Conservation (phyloP, 1,140 invertebrate genomes). For the Brachionus paranguensis region DNA sequence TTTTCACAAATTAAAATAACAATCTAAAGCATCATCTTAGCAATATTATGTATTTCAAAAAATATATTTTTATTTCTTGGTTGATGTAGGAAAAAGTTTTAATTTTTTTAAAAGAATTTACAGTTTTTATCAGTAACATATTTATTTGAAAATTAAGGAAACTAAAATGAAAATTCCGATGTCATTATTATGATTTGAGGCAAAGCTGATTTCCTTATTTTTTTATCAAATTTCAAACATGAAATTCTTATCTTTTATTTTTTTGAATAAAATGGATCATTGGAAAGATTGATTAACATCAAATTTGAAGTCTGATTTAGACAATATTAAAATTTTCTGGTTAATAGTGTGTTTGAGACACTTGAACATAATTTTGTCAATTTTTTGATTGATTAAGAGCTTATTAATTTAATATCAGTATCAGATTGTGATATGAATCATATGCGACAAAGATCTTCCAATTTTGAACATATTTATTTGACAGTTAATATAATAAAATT, state of each 20-base stretch:
- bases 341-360: neutral
- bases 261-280: neutral
- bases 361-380: neutral
- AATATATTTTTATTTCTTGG: too few relatives aligned
- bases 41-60: too few relatives aligned
- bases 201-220: neutral
- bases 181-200: too few relatives aligned
- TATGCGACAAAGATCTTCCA: neutral
- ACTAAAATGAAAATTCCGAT: too few relatives aligned
- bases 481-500: neutral
- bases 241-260: neutral
- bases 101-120: too few relatives aligned
- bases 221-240: neutral
- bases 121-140: too few relatives aligned
- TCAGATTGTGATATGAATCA: neutral
- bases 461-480: neutral
- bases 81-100: too few relatives aligned
- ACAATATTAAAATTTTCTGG: neutral
- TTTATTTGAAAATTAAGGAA: too few relatives aligned
- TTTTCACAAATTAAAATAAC: too few relatives aligned
- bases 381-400: conserved; percentile 23
- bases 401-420: conserved; percentile 1
- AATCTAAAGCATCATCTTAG: too few relatives aligned
- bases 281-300: neutral
- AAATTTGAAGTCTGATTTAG: neutral